phyloP scores from a whole-genome alignment of 2,797 vertebrate species.

The Eulemur rubriventer region DNA sequence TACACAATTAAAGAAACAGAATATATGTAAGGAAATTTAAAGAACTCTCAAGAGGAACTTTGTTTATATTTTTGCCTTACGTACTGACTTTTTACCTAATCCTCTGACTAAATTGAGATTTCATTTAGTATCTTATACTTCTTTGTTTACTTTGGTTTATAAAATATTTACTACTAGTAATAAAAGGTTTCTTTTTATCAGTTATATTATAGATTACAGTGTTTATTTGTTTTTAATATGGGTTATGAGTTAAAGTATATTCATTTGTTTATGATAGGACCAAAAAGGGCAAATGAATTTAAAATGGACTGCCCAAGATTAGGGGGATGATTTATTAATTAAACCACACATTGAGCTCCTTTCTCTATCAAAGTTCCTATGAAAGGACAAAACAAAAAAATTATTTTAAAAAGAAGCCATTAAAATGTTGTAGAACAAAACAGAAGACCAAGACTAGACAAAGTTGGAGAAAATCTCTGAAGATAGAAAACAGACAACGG shows the following conservation, averaged over 20 bases:
- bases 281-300: slow-evolving; percentile 23
- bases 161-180: slow-evolving; percentile 3
- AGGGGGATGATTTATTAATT: neutral
- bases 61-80: neutral
- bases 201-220: neutral
- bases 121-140: neutral
- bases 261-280: neutral
- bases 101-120: neutral
- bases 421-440: slow-evolving; percentile 23
- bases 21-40: neutral
- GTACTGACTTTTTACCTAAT: neutral
- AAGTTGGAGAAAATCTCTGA: slow-evolving; percentile 24
- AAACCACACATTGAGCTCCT: neutral
- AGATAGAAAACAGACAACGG: neutral
- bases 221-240: neutral
- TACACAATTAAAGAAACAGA: slow-evolving; percentile 2
- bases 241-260: neutral
- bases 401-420: neutral
- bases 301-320: neutral
- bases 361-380: neutral
- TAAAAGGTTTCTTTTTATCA: neutral
- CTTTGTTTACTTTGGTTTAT: neutral
- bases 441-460: neutral
- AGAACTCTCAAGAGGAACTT: neutral
- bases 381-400: neutral